Conservation (phyloP, 2,113 vertebrate species). For the Octodon degus region DNA sequence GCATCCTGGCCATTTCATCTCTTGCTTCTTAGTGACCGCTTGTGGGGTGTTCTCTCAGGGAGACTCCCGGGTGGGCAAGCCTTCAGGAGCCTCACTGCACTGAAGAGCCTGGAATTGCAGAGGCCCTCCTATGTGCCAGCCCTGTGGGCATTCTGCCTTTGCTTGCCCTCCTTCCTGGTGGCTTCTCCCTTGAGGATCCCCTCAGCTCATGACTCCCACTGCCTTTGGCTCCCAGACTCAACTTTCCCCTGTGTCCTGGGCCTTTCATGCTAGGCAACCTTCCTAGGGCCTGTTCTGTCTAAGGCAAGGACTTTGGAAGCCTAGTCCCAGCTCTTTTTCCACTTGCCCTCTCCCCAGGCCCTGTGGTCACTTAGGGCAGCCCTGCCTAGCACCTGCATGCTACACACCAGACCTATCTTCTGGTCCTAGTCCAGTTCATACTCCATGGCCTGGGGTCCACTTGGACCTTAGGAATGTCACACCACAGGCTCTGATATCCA, state of each 20-base stretch:
- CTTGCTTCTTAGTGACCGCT: background rate
- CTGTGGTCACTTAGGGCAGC: background rate
- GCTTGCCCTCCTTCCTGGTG: background rate
- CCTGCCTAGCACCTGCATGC: background rate
- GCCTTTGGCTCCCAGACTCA: background rate
- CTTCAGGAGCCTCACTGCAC: background rate
- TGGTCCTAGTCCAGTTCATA: background rate
- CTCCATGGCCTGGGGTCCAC: background rate
- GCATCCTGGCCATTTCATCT: background rate
- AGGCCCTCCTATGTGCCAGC: background rate
- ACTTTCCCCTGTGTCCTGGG: background rate
- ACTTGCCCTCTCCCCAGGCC: background rate
- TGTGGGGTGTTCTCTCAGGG: background rate
- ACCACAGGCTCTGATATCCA: background rate
- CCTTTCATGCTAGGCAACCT: background rate
- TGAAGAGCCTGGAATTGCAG: background rate
- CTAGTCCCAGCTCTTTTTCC: background rate
- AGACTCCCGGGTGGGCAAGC: background rate
- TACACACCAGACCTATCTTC: background rate
- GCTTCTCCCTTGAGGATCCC: background rate
- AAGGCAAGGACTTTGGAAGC: background rate
- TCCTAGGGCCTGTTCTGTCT: background rate
- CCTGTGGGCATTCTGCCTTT: background rate
- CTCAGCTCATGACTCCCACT: accelerated
- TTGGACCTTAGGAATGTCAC: background rate